Percentiles rank a stretch among this genome's conserved stretches.
Conservation (phyloP, 2,797 vertebrate species). For the Tympanoctomys barrerae region DNA sequence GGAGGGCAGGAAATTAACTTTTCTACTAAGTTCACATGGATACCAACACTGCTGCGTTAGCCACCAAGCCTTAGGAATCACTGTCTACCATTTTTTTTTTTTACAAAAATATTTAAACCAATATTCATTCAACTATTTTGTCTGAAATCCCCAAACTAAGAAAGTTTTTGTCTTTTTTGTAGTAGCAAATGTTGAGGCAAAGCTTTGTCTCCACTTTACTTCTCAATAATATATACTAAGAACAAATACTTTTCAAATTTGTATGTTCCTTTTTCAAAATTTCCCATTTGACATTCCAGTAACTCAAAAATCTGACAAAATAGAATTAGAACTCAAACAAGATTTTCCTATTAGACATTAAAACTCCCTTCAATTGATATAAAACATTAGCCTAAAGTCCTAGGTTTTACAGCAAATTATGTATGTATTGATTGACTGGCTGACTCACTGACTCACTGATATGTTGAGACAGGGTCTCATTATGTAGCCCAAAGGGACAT, state of each 20-base stretch:
- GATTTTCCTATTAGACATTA: slow-evolving; percentile 27
- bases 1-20: neutral
- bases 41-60: neutral
- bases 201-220: slow-evolving; percentile 31
- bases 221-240: slow-evolving; percentile 33
- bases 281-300: neutral
- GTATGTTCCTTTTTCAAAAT: slow-evolving; percentile 39
- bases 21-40: neutral
- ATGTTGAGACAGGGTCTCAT: neutral
- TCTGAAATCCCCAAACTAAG: slow-evolving; percentile 22
- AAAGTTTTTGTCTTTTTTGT: neutral
- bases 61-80: slow-evolving; percentile 43
- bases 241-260: neutral
- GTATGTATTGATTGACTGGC: too few relatives aligned
- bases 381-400: slow-evolving; percentile 47
- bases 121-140: slow-evolving; percentile 36
- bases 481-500: neutral
- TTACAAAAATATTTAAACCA: slow-evolving; percentile 49
- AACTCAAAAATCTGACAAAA: slow-evolving; percentile 57
- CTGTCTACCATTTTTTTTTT: neutral
- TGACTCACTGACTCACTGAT: too few relatives aligned
- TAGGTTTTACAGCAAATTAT: neutral
- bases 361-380: neutral
- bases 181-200: neutral
- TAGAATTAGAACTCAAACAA: neutral